Evolutionary conservation across 2,888 invertebrate species (phyloP).

Genomic region (Mechanitis mazaeus): DNA sequence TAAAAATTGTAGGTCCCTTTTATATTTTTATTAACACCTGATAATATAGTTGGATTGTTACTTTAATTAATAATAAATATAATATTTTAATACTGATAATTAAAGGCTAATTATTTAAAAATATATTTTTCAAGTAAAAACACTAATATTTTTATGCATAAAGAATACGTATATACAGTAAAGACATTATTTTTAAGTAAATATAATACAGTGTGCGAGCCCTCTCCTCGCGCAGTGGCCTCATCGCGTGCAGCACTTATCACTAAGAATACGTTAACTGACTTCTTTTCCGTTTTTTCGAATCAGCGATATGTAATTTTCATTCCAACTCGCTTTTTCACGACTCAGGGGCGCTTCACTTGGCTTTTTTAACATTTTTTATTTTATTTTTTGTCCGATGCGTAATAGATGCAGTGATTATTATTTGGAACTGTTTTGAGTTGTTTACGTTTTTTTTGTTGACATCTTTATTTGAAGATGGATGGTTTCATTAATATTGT

Average conservation of each 20-base stretch:
- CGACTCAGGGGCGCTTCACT: conserved; percentile 53
- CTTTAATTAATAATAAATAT: neutral
- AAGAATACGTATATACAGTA: too few species aligned
- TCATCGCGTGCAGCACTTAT: conserved; percentile 49
- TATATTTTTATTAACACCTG: too few species aligned
- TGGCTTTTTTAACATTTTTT: conserved; percentile 15
- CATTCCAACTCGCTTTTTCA: conserved; percentile 59
- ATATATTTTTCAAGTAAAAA: too few species aligned
- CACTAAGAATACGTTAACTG: conserved; percentile 45
- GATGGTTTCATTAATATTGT: too few species aligned
- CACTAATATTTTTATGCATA: too few species aligned
- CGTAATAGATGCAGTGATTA: conserved; percentile 26
- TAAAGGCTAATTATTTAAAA: too few species aligned
- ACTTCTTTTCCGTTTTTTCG: conserved; percentile 55
- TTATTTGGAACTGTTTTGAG: conserved; percentile 25
- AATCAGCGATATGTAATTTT: conserved; percentile 54
- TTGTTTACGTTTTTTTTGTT: conserved; percentile 28
- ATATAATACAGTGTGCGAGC: conserved; percentile 16
- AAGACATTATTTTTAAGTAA: too few species aligned
- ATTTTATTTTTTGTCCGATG: conserved; percentile 32
- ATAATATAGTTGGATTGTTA: neutral
- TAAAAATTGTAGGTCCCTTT: too few species aligned
- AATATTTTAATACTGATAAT: too few species aligned
- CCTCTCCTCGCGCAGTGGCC: conserved; percentile 20
- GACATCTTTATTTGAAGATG: too few species aligned